A percentile compares a stretch with the other conserved stretches of the same genome.
Evolutionary conservation across 2,797 vertebrate species (phyloP).

Genomic region (Phyllotis vaccarum): DNA sequence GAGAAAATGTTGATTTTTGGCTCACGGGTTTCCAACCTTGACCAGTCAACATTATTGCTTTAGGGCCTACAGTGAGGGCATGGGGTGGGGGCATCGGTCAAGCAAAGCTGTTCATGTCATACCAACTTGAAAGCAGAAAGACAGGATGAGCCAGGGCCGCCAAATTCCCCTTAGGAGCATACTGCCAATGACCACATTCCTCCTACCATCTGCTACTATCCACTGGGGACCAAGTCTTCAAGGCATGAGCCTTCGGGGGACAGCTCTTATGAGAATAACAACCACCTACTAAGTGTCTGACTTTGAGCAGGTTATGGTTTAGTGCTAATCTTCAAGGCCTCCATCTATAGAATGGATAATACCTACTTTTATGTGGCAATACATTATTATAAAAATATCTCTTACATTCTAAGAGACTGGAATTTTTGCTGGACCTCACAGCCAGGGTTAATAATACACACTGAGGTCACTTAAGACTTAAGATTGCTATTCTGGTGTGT

Average conservation of each 20-base stretch:
- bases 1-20: too few relatives aligned
- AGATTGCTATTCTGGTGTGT: neutral
- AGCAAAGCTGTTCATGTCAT: neutral
- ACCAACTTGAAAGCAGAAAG: neutral
- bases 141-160: neutral
- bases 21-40: neutral
- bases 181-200: neutral
- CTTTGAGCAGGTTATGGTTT: neutral
- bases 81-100: neutral
- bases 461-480: neutral
- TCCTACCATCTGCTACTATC: neutral
- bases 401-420: neutral
- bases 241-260: neutral
- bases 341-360: neutral
- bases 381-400: neutral
- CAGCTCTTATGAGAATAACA: neutral
- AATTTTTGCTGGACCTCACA: neutral
- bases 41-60: neutral
- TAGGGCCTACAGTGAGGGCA: neutral
- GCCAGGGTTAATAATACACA: neutral
- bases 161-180: neutral
- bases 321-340: neutral
- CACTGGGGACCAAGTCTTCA: neutral
- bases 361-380: neutral
- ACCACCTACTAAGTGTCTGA: neutral